phyloP scores from a whole-genome alignment of 35 echinoderm and acorn worm species.

The Heliocidaris tuberculata region DNA sequence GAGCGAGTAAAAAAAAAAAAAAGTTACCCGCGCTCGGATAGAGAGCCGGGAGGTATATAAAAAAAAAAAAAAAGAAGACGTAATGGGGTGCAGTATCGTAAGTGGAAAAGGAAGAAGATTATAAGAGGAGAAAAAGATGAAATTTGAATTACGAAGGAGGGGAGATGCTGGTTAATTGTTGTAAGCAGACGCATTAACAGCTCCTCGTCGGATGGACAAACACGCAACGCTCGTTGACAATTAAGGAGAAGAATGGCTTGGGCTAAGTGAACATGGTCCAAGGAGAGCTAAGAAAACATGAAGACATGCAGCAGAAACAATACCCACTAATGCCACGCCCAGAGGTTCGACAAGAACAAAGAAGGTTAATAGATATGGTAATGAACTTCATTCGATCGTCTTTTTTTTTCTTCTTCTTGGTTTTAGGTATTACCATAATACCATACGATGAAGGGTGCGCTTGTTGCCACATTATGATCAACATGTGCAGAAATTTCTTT shows the following conservation, averaged over 20 bases:
- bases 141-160: background rate
- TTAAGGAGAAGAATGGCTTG: constrained; percentile 25
- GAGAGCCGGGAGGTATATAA: constrained; percentile 13
- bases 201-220: constrained; percentile 25
- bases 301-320: constrained; percentile 46
- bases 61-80: background rate
- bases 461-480: too few species aligned
- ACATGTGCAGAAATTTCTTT: too few species aligned
- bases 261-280: background rate
- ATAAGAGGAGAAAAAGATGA: background rate
- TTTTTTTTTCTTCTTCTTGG: too few species aligned
- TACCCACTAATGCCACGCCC: constrained; percentile 10
- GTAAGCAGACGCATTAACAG: constrained; percentile 11
- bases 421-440: too few species aligned
- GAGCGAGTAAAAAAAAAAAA: background rate
- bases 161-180: constrained; percentile 40
- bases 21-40: background rate
- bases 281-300: constrained; percentile 23
- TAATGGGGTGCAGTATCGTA: background rate
- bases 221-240: constrained; percentile 27
- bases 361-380: background rate
- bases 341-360: constrained; percentile 11
- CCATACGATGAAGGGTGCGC: too few species aligned
- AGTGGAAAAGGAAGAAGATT: background rate
- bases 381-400: too few species aligned